Evolutionary conservation across 2,797 vertebrate genomes (phyloP).

Genomic region (Microctenopoma lineatum): DNA sequence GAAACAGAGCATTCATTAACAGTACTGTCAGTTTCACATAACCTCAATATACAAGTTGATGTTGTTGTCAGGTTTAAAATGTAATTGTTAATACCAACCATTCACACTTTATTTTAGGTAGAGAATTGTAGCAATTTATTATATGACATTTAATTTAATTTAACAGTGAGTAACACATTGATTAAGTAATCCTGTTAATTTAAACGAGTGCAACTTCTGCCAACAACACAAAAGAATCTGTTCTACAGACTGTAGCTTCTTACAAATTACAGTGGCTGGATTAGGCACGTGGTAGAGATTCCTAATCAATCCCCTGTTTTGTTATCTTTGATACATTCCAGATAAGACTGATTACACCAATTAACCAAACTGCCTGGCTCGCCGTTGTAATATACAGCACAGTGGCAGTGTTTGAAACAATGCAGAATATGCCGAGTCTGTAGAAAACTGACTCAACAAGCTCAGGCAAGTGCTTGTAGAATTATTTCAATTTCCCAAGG

Average conservation of each 20-base stretch:
- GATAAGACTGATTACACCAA: constrained; percentile 79
- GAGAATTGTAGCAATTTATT: neutral
- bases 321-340: constrained; percentile 72
- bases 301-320: constrained; percentile 73
- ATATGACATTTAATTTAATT: neutral
- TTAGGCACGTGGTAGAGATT: constrained; percentile 45
- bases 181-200: constrained; percentile 23
- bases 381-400: constrained; percentile 24
- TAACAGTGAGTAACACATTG: neutral
- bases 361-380: constrained; percentile 76
- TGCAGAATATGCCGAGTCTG: constrained; percentile 57
- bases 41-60: neutral
- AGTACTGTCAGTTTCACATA: neutral
- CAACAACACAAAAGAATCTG: constrained; percentile 30
- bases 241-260: constrained; percentile 32
- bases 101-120: neutral
- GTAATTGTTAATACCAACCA: neutral
- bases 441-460: constrained; percentile 46
- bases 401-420: constrained; percentile 56
- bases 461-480: constrained; percentile 22
- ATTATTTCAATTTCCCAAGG: constrained; percentile 34
- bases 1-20: constrained; percentile 38
- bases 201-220: constrained; percentile 31
- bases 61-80: too few relatives aligned
- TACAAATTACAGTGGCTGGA: constrained; percentile 41